Evolutionary conservation across 2,113 vertebrate species (phyloP).

Genomic region (Malurus melanocephalus): DNA sequence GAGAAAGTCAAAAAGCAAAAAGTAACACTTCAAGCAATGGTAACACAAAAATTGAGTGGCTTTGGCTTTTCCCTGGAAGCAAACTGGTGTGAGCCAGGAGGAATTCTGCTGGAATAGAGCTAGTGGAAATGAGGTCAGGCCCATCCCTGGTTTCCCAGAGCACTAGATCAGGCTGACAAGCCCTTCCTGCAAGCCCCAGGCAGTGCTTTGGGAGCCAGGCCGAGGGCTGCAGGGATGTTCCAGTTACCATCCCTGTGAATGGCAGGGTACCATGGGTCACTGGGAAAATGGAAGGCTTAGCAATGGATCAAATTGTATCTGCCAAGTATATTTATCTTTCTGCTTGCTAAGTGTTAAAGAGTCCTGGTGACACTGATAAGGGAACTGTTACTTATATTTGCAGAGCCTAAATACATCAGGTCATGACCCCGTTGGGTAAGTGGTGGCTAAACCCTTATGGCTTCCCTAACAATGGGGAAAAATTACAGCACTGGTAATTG

Average conservation of each 20-base stretch:
- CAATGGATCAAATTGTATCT: constrained; percentile 76
- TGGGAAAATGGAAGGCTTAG: constrained; percentile 70
- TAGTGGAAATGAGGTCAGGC: neutral
- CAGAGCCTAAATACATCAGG: constrained; percentile 75
- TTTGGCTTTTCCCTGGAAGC: neutral
- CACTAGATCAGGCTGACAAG: neutral
- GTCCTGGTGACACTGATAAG: constrained; percentile 77
- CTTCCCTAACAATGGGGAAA: constrained; percentile 67
- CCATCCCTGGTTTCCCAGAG: neutral
- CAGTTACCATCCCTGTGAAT: constrained; percentile 69
- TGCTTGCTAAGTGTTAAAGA: constrained; percentile 77
- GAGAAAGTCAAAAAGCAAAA: neutral
- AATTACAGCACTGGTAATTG: constrained; percentile 63
- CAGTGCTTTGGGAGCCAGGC: neutral
- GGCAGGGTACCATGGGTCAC: constrained; percentile 69
- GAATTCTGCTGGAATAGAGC: neutral
- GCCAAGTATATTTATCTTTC: constrained; percentile 80
- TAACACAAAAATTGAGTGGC: neutral
- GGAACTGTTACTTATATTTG: constrained; percentile 71
- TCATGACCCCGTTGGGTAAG: constrained; percentile 78
- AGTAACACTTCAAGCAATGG: neutral
- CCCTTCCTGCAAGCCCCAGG: neutral
- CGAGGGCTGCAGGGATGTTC: constrained; percentile 21
- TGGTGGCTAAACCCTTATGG: constrained; percentile 76
- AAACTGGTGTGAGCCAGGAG: neutral